Conservation (phyloP, 2,113 vertebrate genomes). For the Tachysurus vachellii region DNA sequence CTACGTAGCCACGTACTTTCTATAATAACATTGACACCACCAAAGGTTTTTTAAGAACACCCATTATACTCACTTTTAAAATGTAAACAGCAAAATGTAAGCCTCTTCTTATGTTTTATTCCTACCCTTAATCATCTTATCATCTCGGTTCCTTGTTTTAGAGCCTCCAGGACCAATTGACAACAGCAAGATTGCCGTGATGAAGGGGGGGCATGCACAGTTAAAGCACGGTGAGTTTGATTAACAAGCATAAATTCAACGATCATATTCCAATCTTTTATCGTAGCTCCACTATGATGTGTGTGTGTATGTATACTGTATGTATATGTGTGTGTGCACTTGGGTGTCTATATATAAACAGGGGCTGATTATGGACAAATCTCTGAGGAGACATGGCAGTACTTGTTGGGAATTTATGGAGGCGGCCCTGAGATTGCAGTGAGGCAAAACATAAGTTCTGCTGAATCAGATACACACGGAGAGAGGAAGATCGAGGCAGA, state of each 20-base stretch:
- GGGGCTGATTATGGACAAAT: slow-evolving; percentile 98
- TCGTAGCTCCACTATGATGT: not conserved
- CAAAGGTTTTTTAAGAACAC: slow-evolving; percentile 20
- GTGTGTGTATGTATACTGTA: not conserved
- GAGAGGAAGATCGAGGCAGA: slow-evolving; percentile 96
- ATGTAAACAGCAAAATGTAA: slow-evolving; percentile 11
- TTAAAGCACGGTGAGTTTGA: slow-evolving; percentile 86
- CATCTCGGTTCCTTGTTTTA: slow-evolving; percentile 54
- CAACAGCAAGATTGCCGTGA: slow-evolving; percentile 91
- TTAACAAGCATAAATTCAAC: not conserved
- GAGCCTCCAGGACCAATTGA: slow-evolving; percentile 93
- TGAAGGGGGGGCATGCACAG: slow-evolving; percentile 90
- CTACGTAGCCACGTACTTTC: not conserved
- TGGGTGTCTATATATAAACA: slow-evolving; percentile 54
- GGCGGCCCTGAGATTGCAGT: slow-evolving; percentile 92
- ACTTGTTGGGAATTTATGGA: slow-evolving; percentile 84
- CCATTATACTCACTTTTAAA: not conserved
- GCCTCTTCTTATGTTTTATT: not conserved
- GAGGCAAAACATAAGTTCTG: slow-evolving; percentile 82
- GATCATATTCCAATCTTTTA: not conserved
- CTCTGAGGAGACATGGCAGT: slow-evolving; percentile 94
- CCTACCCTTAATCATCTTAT: not conserved
- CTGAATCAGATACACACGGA: slow-evolving; percentile 79
- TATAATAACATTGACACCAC: slow-evolving; percentile 18
- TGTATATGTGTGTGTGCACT: not conserved